These are phyloP conservation scores for Harpegnathos saltator DNA, from an alignment of 1,140 invertebrate species.

Conservation along the genomic window DNA sequence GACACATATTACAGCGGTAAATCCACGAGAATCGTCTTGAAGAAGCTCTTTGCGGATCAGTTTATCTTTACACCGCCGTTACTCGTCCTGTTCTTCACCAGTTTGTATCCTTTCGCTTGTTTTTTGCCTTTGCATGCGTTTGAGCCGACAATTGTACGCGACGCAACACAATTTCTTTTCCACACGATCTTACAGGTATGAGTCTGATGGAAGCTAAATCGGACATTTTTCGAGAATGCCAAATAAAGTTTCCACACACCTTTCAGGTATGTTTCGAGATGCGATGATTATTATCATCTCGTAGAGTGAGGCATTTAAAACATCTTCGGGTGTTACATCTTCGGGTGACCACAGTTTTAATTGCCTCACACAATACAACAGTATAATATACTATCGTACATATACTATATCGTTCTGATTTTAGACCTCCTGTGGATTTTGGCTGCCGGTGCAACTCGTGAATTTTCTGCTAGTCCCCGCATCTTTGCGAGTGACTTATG, in stretches of 20 bases:
- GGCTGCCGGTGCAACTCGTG: conserved; percentile 91
- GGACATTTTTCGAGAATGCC: conserved; percentile 90
- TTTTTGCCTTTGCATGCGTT: background rate
- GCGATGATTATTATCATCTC: background rate
- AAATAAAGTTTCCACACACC: conserved; percentile 90
- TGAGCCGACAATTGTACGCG: background rate
- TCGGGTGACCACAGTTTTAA: no score
- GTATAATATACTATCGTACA: no score
- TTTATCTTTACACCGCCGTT: conserved; percentile 91
- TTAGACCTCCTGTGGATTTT: conserved; percentile 90
- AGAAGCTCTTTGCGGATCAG: conserved; percentile 92
- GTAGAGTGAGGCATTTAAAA: no score
- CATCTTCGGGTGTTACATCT: no score
- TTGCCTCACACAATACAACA: no score
- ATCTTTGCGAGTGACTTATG: conserved; percentile 89
- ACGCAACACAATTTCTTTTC: background rate
- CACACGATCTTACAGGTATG: conserved; percentile 87
- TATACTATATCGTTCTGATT: conserved; percentile 25
- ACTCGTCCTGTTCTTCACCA: conserved; percentile 89
- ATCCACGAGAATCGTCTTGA: conserved; percentile 87
- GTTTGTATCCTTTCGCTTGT: conserved; percentile 84
- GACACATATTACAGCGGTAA: conserved; percentile 90
- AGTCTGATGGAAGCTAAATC: conserved; percentile 90
- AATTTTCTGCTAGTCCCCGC: conserved; percentile 91
- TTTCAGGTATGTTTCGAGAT: conserved; percentile 86